A percentile compares a stretch with the other conserved stretches of the same genome.
These are phyloP conservation scores for Ormyrus thymus DNA, from an alignment of 2,888 invertebrate genomes.

Conservation along the genomic window DNA sequence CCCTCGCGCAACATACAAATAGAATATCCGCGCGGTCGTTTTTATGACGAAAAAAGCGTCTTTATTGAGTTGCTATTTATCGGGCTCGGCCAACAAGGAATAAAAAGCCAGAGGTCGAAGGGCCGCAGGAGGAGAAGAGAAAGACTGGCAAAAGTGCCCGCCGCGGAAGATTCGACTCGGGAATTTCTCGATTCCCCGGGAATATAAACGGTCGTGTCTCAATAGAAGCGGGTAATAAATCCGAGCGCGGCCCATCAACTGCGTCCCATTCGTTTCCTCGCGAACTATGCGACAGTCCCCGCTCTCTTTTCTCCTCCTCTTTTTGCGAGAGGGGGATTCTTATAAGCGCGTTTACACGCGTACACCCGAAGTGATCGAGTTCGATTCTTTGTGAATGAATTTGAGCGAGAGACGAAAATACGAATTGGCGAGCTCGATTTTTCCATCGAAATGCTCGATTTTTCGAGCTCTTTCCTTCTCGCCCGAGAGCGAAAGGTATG, in stretches of 20 bases:
- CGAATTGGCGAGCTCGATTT: too few species aligned
- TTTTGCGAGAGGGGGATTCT: background rate
- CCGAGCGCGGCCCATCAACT: slow-evolving; percentile 57
- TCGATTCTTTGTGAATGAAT: too few species aligned
- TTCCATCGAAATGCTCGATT: too few species aligned
- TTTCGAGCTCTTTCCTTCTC: too few species aligned
- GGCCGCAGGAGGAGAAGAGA: background rate
- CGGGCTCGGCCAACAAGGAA: too few species aligned
- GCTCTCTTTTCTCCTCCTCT: background rate
- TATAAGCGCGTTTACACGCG: background rate
- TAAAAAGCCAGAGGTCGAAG: background rate
- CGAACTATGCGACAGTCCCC: background rate
- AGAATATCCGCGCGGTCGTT: too few species aligned
- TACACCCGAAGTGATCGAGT: background rate
- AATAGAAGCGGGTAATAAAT: slow-evolving; percentile 68
- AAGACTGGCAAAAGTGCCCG: slow-evolving; percentile 21
- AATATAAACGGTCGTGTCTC: slow-evolving; percentile 69
- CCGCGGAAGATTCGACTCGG: slow-evolving; percentile 2
- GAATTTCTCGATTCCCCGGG: slow-evolving; percentile 8
- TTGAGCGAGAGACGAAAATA: too few species aligned
- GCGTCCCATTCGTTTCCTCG: slow-evolving; percentile 47
- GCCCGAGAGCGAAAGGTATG: too few species aligned
- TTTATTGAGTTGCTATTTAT: too few species aligned
- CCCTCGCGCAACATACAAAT: too few species aligned
- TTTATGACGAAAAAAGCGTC: too few species aligned